Percentiles rank a stretch among this genome's conserved stretches.
phyloP scores from a whole-genome alignment of 2,113 vertebrate species.

The Corythaeola cristata region DNA sequence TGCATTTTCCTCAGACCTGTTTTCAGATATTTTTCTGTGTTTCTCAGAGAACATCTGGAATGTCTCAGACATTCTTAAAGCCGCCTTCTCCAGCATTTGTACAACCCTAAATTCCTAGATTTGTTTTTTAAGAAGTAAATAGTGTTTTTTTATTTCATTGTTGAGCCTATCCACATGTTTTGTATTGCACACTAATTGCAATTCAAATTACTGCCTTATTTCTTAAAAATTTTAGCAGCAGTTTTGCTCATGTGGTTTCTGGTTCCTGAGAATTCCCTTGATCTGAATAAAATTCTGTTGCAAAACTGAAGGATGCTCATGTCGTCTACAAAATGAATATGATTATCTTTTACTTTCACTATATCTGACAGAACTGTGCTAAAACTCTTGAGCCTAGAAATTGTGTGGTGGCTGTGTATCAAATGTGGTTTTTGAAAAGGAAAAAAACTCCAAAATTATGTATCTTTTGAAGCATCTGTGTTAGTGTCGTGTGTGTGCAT shows the following conservation, averaged over 20 bases:
- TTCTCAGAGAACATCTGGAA: not conserved
- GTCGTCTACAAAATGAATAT: not conserved
- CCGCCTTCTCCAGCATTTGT: not conserved
- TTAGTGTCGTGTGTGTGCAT: not conserved
- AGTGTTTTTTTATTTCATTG: not conserved
- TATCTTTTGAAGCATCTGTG: not conserved
- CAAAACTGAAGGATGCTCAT: not conserved
- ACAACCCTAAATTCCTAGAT: not conserved
- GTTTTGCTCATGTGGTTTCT: not conserved
- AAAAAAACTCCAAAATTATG: not conserved
- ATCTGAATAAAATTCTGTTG: not conserved
- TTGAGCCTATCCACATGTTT: not conserved
- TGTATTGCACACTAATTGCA: not conserved
- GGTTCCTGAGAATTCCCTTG: not conserved
- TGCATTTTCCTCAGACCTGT: not conserved
- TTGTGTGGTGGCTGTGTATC: not conserved
- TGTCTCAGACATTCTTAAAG: not conserved
- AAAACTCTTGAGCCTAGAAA: not conserved
- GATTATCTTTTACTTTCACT: not conserved
- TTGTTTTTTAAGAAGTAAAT: not conserved
- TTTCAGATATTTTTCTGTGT: not conserved
- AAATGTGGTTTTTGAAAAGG: not conserved
- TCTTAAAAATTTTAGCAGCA: not conserved
- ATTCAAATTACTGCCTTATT: not conserved
- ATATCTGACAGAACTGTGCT: not conserved